Conservation (phyloP, 2,797 vertebrate genomes). For the Bucorvus abyssinicus region DNA sequence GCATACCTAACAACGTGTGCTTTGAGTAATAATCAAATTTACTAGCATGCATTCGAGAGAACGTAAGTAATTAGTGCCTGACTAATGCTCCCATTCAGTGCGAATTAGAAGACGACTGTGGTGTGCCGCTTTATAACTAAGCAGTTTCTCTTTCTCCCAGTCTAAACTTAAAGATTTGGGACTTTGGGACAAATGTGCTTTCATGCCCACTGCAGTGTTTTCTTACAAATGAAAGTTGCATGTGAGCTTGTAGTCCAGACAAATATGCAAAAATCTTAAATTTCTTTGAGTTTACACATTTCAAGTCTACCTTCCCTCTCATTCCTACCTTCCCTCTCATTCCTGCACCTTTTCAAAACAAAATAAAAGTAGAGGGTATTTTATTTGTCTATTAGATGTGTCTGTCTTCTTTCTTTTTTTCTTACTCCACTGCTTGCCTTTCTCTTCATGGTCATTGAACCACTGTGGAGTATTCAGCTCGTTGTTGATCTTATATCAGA, state of each 20-base stretch:
- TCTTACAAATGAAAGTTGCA: not conserved
- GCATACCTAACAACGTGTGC: not conserved
- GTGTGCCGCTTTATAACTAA: not conserved
- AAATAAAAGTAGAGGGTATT: not conserved
- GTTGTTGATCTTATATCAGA: not conserved
- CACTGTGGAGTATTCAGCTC: not conserved
- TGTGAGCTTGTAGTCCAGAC: not conserved
- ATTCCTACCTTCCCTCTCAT: not conserved
- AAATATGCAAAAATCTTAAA: not conserved
- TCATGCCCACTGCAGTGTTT: not conserved
- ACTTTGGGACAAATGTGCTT: not conserved
- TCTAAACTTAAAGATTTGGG: not conserved
- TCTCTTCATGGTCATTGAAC: not conserved
- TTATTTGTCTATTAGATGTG: not conserved
- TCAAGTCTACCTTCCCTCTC: not conserved
- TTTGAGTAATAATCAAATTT: constrained; percentile 20
- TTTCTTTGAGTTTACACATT: not conserved
- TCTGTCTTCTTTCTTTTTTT: rapidly evolving
- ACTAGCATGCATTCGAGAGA: not conserved
- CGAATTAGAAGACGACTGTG: not conserved
- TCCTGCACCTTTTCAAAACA: not conserved
- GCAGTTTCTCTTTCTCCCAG: not conserved
- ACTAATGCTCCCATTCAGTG: not conserved
- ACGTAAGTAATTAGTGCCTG: not conserved
- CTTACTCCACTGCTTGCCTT: not conserved